Conservation (phyloP, 1,140 invertebrate species). For the Pseudomyrmex pallidus region DNA sequence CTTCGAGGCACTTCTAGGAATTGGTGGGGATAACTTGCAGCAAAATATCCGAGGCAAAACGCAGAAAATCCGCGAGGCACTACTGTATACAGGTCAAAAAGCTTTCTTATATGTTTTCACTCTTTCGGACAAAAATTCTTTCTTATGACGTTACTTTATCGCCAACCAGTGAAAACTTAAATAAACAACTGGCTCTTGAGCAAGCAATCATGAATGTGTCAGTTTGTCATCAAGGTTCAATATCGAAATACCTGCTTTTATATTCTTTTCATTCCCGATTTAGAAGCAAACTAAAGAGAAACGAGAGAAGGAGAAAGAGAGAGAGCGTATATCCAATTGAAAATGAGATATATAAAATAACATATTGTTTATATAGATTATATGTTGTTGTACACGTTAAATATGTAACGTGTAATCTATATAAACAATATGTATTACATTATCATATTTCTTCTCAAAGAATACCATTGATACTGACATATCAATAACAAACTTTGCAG, state of each 20-base stretch:
- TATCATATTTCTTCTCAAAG: background rate
- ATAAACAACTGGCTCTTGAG: constrained; percentile 14
- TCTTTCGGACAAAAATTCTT: background rate
- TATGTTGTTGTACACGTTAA: no score
- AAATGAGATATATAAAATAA: no score
- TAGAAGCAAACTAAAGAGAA: constrained; percentile 3
- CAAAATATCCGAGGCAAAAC: no score
- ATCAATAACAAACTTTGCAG: background rate
- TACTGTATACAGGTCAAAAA: background rate
- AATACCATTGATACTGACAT: no score
- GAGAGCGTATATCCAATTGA: no score
- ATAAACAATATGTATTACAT: background rate
- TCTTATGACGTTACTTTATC: background rate
- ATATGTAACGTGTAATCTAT: background rate
- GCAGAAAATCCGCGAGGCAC: no score
- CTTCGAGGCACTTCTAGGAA: no score
- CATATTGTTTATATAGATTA: no score
- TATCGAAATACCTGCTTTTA: background rate
- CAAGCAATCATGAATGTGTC: background rate
- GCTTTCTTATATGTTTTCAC: constrained; percentile 34
- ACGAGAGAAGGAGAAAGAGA: no score
- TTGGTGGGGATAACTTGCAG: no score
- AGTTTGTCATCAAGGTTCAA: background rate
- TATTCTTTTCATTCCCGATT: background rate
- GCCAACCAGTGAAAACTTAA: background rate